These are phyloP conservation scores for Collichthys lucidus DNA, from an alignment of 2,113 vertebrate genomes.

Conservation along the genomic window DNA sequence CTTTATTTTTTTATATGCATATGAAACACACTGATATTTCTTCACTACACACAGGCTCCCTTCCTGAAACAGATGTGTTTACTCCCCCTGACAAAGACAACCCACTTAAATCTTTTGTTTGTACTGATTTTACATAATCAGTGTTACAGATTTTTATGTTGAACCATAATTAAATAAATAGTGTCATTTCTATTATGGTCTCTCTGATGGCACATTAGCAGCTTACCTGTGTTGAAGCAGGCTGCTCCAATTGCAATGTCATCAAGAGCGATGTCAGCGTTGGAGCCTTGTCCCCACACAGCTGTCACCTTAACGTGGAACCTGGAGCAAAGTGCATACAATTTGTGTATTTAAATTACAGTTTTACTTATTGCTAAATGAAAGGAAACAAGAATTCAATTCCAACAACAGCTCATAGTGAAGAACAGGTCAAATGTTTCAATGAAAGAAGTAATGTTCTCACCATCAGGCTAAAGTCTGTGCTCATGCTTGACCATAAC, in stretches of 20 bases:
- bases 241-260: constrained; percentile 87
- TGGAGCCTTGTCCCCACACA: constrained; percentile 86
- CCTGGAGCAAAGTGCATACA: constrained; percentile 72
- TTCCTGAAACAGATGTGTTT: neutral
- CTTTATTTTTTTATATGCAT: too few species aligned
- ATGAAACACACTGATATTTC: too few species aligned
- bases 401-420: neutral
- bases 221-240: constrained; percentile 86
- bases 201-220: neutral
- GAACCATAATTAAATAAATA: neutral
- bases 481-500: neutral
- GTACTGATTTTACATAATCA: neutral
- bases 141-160: neutral
- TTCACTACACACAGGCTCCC: neutral
- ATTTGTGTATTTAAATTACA: neutral
- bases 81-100: neutral
- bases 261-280: constrained; percentile 88
- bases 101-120: neutral
- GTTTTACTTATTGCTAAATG: neutral
- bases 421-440: neutral
- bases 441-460: neutral
- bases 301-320: constrained; percentile 87
- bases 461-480: neutral
- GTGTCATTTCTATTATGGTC: neutral
- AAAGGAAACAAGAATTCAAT: neutral